Conservation (phyloP, 2,797 vertebrate species). For the Argentina silus region DNA sequence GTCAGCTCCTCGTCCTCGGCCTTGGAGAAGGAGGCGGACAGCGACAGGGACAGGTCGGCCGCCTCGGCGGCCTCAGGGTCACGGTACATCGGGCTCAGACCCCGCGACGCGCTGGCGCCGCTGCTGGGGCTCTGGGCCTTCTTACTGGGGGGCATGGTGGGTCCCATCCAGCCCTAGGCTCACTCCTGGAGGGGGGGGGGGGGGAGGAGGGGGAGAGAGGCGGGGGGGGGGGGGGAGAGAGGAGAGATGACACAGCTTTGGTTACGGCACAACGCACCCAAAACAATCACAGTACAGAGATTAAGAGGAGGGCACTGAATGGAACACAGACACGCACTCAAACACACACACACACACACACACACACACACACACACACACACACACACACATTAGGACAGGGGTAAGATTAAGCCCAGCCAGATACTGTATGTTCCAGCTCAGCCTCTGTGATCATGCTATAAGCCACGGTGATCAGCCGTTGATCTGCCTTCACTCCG, state of each 20-base stretch:
- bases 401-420: slow-evolving; percentile 57
- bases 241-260: neutral
- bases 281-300: neutral
- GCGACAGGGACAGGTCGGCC: slow-evolving; percentile 85
- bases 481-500: slow-evolving; percentile 68
- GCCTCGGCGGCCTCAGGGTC: slow-evolving; percentile 80
- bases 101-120: slow-evolving; percentile 90
- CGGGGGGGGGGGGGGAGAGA: neutral
- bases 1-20: slow-evolving; percentile 94
- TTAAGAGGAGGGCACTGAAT: neutral
- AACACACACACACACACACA: slow-evolving; percentile 31
- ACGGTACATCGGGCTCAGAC: slow-evolving; percentile 89
- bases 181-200: slow-evolving; percentile 73
- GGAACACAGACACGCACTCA: slow-evolving; percentile 11
- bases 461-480: slow-evolving; percentile 77
- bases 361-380: slow-evolving; percentile 27
- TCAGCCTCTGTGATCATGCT: slow-evolving; percentile 51
- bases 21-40: slow-evolving; percentile 86
- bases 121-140: slow-evolving; percentile 93
- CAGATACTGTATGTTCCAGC: slow-evolving; percentile 51
- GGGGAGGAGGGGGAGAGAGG: slow-evolving; percentile 8
- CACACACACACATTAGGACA: slow-evolving; percentile 41
- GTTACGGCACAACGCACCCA: neutral
- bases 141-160: slow-evolving; percentile 99
- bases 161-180: slow-evolving; percentile 94